Evolutionary conservation across 2,113 vertebrate species (phyloP).

Genomic region (Lepus americanus): DNA sequence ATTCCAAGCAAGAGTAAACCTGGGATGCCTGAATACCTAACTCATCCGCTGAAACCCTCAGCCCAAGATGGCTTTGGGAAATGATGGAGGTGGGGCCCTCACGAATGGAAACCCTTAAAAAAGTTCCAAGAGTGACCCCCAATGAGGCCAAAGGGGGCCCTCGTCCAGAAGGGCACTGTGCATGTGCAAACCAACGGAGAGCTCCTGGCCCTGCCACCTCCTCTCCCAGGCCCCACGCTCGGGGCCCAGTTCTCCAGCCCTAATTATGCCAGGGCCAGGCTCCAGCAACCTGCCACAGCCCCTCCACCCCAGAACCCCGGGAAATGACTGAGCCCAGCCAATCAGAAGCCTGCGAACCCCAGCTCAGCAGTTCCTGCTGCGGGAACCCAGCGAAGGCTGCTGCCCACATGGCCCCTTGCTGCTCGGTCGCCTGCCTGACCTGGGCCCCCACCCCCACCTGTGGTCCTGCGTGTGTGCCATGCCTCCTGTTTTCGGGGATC

Average conservation of each 20-base stretch:
- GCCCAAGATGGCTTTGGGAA: too few relatives aligned
- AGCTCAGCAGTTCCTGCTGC: not conserved
- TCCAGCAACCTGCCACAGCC: not conserved
- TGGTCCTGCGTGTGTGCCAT: accelerated
- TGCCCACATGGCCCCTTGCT: not conserved
- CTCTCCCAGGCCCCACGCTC: not conserved
- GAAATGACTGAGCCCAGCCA: not conserved
- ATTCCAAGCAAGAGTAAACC: not conserved
- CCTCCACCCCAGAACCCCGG: not conserved
- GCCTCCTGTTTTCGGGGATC: not conserved
- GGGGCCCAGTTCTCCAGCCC: not conserved
- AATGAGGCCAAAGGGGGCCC: too few relatives aligned
- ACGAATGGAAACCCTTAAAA: too few relatives aligned
- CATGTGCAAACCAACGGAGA: not conserved
- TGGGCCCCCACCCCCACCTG: too few relatives aligned
- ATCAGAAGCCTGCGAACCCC: not conserved
- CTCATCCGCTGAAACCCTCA: too few relatives aligned
- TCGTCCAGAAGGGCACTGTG: not conserved
- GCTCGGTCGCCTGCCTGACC: not conserved
- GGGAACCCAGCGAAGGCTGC: not conserved
- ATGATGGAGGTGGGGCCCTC: too few relatives aligned
- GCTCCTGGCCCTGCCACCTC: too few relatives aligned
- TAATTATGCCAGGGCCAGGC: not conserved
- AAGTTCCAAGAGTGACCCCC: not conserved
- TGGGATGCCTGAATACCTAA: too few relatives aligned